phyloP scores from a whole-genome alignment of 2,797 vertebrate genomes.

The Synaphobranchus kaupii region DNA sequence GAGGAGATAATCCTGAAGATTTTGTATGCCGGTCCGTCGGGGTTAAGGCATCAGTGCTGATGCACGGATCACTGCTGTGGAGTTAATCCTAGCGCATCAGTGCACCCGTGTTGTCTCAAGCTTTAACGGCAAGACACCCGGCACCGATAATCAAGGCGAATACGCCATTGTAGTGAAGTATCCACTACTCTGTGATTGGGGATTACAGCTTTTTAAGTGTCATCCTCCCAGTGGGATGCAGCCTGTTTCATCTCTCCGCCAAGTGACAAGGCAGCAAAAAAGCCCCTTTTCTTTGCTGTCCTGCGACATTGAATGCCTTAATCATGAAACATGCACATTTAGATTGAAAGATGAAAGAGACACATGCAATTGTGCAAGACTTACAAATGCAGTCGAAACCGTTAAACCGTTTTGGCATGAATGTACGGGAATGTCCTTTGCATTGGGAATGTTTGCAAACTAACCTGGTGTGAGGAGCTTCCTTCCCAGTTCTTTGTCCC shows the following conservation, averaged over 20 bases:
- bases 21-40: conserved; percentile 17
- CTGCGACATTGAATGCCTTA: neutral
- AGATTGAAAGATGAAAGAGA: neutral
- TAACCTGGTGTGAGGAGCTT: neutral
- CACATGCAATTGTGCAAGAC: neutral
- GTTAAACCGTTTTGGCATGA: neutral
- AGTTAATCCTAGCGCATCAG: conserved; percentile 30
- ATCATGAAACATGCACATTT: neutral
- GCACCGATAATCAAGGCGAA: neutral
- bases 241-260: neutral
- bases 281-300: neutral
- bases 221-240: neutral
- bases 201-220: conserved; percentile 19
- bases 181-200: conserved; percentile 23
- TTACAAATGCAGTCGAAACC: neutral
- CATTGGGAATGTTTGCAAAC: neutral
- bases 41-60: conserved; percentile 19
- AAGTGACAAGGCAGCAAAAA: conserved; percentile 40
- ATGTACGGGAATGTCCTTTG: neutral
- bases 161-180: neutral
- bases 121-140: neutral
- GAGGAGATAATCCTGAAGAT: conserved; percentile 8
- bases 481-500: neutral
- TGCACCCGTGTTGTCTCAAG: neutral
- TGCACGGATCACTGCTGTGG: conserved; percentile 19